Evolutionary conservation across 2,113 vertebrate species (phyloP).

Genomic region (Phrynocephalus versicolor): DNA sequence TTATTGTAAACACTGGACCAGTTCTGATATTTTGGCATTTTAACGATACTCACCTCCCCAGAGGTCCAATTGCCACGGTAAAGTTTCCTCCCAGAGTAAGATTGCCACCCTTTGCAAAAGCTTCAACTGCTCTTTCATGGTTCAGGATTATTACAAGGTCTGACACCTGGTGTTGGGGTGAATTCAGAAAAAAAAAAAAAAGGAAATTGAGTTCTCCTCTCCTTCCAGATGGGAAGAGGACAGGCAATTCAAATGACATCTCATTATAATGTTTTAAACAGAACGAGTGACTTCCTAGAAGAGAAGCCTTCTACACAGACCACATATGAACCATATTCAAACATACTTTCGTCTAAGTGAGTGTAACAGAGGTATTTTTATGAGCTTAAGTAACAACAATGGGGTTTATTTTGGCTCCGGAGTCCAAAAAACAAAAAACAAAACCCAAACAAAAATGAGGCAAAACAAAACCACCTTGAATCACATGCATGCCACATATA

Average conservation of each 20-base stretch:
- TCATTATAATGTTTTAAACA: background rate
- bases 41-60: slow-evolving; percentile 79
- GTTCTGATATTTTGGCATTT: too few species aligned
- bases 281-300: background rate
- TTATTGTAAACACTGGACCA: background rate
- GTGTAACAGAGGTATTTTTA: background rate
- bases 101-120: slow-evolving; percentile 95
- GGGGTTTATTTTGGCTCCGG: background rate
- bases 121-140: slow-evolving; percentile 91
- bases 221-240: background rate
- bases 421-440: background rate
- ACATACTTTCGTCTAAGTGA: background rate
- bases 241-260: background rate
- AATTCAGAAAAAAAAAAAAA: background rate
- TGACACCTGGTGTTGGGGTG: slow-evolving; percentile 80
- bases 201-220: background rate
- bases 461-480: background rate
- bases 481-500: background rate
- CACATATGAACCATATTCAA: background rate
- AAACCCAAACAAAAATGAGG: too few species aligned
- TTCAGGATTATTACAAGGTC: slow-evolving; percentile 97
- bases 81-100: slow-evolving; percentile 94
- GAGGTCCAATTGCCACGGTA: slow-evolving; percentile 92
- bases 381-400: too few species aligned
- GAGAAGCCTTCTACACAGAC: background rate